Conservation (phyloP, 2,888 invertebrate species). For the Agrotis ipsilon region DNA sequence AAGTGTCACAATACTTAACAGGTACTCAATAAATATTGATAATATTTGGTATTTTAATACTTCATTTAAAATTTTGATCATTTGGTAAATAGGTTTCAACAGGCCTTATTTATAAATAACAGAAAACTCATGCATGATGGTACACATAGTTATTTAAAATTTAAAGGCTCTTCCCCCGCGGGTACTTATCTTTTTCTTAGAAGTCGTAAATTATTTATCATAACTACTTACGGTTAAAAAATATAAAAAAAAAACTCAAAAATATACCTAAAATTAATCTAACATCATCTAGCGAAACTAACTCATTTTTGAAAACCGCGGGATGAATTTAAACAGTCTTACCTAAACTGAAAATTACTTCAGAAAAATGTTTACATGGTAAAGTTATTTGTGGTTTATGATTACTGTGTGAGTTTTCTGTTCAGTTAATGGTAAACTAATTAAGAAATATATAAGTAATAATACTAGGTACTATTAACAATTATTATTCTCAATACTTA, state of each 20-base stretch:
- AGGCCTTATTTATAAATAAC: neutral
- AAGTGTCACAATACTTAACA: constrained; percentile 40
- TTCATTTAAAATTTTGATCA: constrained; percentile 63
- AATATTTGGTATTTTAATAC: constrained; percentile 81
- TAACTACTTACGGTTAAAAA: too few relatives aligned
- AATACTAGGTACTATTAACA: neutral
- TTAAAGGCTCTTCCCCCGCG: too few relatives aligned
- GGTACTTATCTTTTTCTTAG: neutral
- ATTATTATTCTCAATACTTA: constrained; percentile 16
- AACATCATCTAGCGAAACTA: too few relatives aligned
- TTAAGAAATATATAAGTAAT: neutral
- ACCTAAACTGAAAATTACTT: neutral
- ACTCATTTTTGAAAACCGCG: too few relatives aligned
- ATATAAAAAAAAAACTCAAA: too few relatives aligned
- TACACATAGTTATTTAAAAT: too few relatives aligned
- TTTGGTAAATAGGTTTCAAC: constrained; percentile 50
- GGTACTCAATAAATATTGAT: constrained; percentile 50
- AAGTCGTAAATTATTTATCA: neutral
- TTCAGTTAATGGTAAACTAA: neutral
- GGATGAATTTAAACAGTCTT: too few relatives aligned
- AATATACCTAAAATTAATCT: too few relatives aligned
- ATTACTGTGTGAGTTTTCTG: constrained; percentile 14
- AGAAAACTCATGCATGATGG: neutral
- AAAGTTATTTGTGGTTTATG: neutral
- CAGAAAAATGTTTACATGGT: neutral